Conservation (phyloP, 2,888 invertebrate genomes). For the Ctena decussata region DNA sequence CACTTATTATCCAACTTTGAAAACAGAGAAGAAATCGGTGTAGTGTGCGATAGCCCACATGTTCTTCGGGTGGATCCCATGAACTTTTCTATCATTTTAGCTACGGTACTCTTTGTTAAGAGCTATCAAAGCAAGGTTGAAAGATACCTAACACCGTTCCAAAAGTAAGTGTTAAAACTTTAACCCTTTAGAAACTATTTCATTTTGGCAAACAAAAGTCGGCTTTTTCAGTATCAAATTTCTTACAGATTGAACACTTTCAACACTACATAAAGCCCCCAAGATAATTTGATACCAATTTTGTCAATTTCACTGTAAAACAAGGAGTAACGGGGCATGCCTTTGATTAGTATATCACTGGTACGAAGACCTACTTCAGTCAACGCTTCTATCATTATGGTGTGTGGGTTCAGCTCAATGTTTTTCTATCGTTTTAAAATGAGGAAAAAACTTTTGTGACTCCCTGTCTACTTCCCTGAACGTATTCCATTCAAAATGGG, state of each 20-base stretch:
- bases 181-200: not conserved
- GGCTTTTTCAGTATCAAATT: not conserved
- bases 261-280: not conserved
- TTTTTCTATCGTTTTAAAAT: no score
- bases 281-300: not conserved
- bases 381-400: no score
- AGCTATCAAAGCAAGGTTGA: not conserved
- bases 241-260: not conserved
- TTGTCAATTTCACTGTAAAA: slow-evolving; percentile 9
- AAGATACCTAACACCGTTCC: not conserved
- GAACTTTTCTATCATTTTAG: not conserved
- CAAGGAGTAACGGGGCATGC: not conserved
- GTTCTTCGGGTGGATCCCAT: not conserved
- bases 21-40: no score
- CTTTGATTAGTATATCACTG: no score
- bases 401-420: no score
- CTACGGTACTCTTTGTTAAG: not conserved
- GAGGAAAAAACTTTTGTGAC: no score
- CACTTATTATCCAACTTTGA: no score
- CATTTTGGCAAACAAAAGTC: not conserved
- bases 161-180: slow-evolving; percentile 3
- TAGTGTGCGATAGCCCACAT: no score
- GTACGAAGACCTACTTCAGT: no score
- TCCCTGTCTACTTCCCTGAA: no score
- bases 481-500: no score